Evolutionary conservation across 2,113 vertebrate genomes (phyloP).

Genomic region (Thamnaconus septentrionalis): DNA sequence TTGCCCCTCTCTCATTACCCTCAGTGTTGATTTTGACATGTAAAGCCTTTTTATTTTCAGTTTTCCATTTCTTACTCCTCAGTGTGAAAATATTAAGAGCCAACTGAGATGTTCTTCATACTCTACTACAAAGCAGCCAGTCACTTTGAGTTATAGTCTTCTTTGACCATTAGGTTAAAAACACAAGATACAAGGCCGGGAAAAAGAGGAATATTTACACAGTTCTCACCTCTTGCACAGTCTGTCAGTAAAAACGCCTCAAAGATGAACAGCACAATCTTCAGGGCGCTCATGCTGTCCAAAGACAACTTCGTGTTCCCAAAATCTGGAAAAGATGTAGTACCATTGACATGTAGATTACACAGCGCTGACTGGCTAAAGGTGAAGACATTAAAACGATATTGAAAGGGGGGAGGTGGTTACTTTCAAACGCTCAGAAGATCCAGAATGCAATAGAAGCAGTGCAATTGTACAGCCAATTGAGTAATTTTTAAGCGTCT

Average conservation of each 20-base stretch:
- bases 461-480: too few relatives aligned
- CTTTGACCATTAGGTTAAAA: conserved; percentile 8
- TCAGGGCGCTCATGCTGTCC: conserved; percentile 79
- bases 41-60: conserved; percentile 34
- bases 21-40: conserved; percentile 68
- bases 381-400: too few relatives aligned
- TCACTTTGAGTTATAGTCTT: conserved; percentile 26
- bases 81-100: conserved; percentile 30
- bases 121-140: conserved; percentile 36
- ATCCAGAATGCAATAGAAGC: too few relatives aligned
- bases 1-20: conserved; percentile 49
- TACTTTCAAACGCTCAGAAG: too few relatives aligned
- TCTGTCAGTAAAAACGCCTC: conserved; percentile 77
- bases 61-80: conserved; percentile 59
- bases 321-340: conserved; percentile 54
- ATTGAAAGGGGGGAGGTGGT: too few relatives aligned
- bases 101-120: conserved; percentile 50
- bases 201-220: neutral
- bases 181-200: neutral
- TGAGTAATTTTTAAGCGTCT: too few relatives aligned
- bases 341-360: conserved; percentile 7
- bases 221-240: conserved; percentile 82
- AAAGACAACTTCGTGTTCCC: conserved; percentile 52
- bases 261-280: conserved; percentile 75
- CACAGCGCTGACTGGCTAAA: neutral